Conservation (phyloP, 2,888 invertebrate species). For the Agonum fuliginosum region DNA sequence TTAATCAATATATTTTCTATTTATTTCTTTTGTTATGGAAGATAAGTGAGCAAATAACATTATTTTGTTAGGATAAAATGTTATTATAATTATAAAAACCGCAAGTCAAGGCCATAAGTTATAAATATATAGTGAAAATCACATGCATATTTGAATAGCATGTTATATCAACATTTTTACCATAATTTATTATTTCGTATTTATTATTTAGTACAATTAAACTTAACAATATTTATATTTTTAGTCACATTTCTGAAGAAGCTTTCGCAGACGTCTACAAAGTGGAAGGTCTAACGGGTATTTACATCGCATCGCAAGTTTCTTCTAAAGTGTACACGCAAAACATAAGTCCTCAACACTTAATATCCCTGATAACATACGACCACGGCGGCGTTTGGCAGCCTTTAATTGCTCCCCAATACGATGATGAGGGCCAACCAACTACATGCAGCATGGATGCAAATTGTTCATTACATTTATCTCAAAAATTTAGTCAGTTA, state of each 20-base stretch:
- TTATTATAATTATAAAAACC: no score
- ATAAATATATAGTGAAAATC: no score
- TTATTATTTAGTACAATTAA: not conserved
- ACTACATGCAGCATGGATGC: slow-evolving; percentile 77
- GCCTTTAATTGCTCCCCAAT: slow-evolving; percentile 81
- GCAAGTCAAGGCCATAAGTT: no score
- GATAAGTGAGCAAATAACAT: no score
- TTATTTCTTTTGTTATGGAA: not conserved
- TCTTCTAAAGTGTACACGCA: slow-evolving; percentile 75
- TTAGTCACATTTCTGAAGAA: slow-evolving; percentile 85
- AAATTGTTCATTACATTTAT: slow-evolving; percentile 89
- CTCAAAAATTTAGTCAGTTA: slow-evolving; percentile 89
- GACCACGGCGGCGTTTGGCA: slow-evolving; percentile 92
- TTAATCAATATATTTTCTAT: not conserved
- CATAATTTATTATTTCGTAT: not conserved
- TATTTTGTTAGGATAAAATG: no score
- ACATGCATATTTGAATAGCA: no score
- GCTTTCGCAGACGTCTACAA: slow-evolving; percentile 92
- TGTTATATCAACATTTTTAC: no score
- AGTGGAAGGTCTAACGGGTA: slow-evolving; percentile 89
- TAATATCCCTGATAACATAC: slow-evolving; percentile 87
- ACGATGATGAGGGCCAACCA: slow-evolving; percentile 81
- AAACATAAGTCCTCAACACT: slow-evolving; percentile 82
- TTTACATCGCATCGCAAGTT: slow-evolving; percentile 91
- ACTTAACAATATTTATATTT: not conserved